These are phyloP conservation scores for Alitta virens DNA, from an alignment of 2,888 invertebrate species.

Conservation along the genomic window DNA sequence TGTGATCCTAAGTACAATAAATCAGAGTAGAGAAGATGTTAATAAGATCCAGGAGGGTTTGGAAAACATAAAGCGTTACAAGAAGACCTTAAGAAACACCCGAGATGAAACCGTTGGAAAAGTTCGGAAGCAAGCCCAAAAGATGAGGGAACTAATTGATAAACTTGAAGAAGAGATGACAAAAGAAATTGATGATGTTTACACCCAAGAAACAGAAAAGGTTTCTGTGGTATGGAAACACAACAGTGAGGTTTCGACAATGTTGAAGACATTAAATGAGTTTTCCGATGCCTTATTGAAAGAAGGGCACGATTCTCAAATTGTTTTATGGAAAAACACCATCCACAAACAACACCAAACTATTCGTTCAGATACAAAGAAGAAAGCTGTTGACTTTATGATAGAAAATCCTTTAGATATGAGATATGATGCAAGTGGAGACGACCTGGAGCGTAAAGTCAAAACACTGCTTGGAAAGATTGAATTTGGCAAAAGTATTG, in stretches of 20 bases:
- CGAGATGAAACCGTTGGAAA: not conserved
- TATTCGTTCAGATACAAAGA: not conserved
- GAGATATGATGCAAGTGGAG: not conserved
- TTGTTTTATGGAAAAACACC: slow-evolving; percentile 6
- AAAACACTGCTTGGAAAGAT: slow-evolving; percentile 8
- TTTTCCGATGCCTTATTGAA: slow-evolving; percentile 1
- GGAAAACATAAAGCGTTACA: slow-evolving; percentile 9
- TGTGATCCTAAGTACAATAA: not conserved
- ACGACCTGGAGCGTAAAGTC: not conserved
- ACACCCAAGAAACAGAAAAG: not conserved
- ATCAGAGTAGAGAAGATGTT: slow-evolving; percentile 3
- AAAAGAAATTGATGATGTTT: slow-evolving; percentile 6
- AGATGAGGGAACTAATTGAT: slow-evolving; percentile 8
- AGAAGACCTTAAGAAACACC: not conserved
- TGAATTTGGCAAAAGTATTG: slow-evolving; percentile 5
- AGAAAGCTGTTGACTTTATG: slow-evolving; percentile 1
- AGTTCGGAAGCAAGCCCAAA: slow-evolving; percentile 3
- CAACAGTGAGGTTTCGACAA: not conserved
- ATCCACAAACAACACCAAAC: not conserved
- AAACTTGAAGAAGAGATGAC: not conserved
- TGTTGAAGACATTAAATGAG: slow-evolving; percentile 7
- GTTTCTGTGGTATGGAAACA: slow-evolving; percentile 2
- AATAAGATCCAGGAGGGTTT: not conserved
- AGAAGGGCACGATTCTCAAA: not conserved
- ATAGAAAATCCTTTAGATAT: slow-evolving; percentile 6